Base-by-base conservation (phyloP, 2,113 vertebrate species). In the Conger conger region DNA sequence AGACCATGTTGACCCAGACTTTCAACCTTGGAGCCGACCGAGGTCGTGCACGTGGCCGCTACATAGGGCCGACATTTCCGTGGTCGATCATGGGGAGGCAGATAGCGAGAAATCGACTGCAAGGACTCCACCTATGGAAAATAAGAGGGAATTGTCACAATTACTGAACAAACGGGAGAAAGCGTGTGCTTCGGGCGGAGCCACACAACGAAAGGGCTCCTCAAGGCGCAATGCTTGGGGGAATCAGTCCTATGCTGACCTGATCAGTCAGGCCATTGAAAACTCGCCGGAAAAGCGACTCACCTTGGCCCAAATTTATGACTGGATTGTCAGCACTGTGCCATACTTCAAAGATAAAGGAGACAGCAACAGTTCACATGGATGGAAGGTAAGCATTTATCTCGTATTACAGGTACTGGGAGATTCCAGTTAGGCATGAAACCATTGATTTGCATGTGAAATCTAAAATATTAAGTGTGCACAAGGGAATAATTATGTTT, bases 211-310 rank as follows among this genome's bases (percentile, higher is more conserved):
- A 87, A 92, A 93, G 90, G 94, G 93, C 86, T 93, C 93, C 78
- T 93, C 95, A 38, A 91, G 94, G 79, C 93, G 93, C 81, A 95
- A 96, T 50, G 93, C 93, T 57, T 95, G 94, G 95, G 95, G 93
- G 85, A 94, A 89, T 76, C 90, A 92, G 90, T 93, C 93, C 77
- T 93, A 92, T 83, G 94, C 95, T 82, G 95, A 96, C 86, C 92
- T 95, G 27, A 96, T 95, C 93, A 95, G 92, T 93, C 94, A 96
- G 88, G 95, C 92, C 84, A 96, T 95, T 82, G 94, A 95, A 90
- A 95, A 92, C 89, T 91, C 92, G 36, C 93, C 94, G 6, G 93
- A 94, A 80, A 95, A 96, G 88, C 92, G 94, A 50, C 93, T 96
- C 81, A 94, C 93, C 37, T 89, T 94, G 89, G 92, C 93, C 30